Conservation (phyloP, 2,888 invertebrate species). For the Heliconius cydno region DNA sequence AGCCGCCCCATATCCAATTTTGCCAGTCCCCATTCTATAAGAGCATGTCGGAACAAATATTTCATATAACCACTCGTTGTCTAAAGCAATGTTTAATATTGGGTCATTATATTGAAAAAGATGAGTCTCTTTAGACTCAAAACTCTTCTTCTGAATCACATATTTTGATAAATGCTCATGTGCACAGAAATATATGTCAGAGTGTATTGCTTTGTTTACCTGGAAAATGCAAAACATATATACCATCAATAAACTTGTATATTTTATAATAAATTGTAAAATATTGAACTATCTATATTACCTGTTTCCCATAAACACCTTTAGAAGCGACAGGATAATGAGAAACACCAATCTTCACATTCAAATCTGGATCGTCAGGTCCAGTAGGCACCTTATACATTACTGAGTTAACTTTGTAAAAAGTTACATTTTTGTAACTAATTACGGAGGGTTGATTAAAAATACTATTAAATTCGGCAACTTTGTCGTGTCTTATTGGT, state of each 20-base stretch:
- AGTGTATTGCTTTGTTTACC: constrained; percentile 85
- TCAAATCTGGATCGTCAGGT: constrained; percentile 69
- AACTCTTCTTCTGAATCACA: constrained; percentile 65
- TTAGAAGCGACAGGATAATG: constrained; percentile 86
- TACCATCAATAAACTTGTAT: no score
- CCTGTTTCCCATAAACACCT: constrained; percentile 70
- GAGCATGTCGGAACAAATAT: constrained; percentile 97
- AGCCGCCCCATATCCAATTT: constrained; percentile 94
- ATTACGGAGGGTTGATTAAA: constrained; percentile 88
- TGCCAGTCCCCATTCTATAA: constrained; percentile 95
- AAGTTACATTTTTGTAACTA: constrained; percentile 84
- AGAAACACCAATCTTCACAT: constrained; percentile 86
- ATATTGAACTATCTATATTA: constrained; percentile 48
- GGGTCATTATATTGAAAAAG: constrained; percentile 54
- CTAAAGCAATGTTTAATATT: constrained; percentile 57
- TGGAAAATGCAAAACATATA: constrained; percentile 54
- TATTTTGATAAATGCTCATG: constrained; percentile 88
- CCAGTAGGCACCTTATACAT: constrained; percentile 85
- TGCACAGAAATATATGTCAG: constrained; percentile 83
- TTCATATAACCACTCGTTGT: constrained; percentile 84
- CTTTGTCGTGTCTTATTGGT: constrained; percentile 86
- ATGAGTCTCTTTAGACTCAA: constrained; percentile 54
- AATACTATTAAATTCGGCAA: constrained; percentile 88
- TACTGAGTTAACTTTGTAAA: constrained; percentile 90
- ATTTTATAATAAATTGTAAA: neutral